Conservation (phyloP, 2,113 vertebrate genomes). For the Microcebus griseorufus region DNA sequence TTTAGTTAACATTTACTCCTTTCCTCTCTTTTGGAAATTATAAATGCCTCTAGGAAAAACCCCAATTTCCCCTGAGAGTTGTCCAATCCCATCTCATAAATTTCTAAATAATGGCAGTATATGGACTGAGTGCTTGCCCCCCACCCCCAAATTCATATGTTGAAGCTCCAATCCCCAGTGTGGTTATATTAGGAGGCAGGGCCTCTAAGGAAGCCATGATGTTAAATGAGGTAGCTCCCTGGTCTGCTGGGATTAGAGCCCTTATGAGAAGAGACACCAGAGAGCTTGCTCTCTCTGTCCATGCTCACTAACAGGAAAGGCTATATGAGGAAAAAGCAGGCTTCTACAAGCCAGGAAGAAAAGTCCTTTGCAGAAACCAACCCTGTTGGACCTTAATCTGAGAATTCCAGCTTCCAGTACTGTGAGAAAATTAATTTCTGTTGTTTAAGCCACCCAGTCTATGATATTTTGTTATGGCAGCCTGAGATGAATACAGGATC, state of each 20-base stretch:
- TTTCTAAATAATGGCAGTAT: background rate
- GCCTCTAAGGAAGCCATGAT: background rate
- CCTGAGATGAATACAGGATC: background rate
- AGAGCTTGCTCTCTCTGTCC: background rate
- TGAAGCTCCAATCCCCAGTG: background rate
- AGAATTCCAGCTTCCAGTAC: background rate
- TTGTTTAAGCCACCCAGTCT: background rate
- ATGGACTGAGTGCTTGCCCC: background rate
- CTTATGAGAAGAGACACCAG: background rate
- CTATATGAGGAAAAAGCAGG: background rate
- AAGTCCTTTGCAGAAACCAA: background rate
- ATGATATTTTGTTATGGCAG: background rate
- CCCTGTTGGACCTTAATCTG: background rate
- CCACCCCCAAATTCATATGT: background rate
- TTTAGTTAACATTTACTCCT: conserved; percentile 7
- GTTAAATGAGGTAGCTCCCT: background rate
- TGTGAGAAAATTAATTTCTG: background rate
- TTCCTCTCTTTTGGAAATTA: conserved; percentile 18
- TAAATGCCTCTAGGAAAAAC: background rate
- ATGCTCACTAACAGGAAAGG: background rate
- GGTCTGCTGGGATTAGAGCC: background rate
- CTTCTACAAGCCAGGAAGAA: background rate
- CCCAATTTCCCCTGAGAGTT: background rate
- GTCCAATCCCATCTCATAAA: background rate
- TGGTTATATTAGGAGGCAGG: background rate